Base-by-base conservation (phyloP, 37 sponge, comb jelly and placozoan species). In the Halisarca cf. caerulea region DNA sequence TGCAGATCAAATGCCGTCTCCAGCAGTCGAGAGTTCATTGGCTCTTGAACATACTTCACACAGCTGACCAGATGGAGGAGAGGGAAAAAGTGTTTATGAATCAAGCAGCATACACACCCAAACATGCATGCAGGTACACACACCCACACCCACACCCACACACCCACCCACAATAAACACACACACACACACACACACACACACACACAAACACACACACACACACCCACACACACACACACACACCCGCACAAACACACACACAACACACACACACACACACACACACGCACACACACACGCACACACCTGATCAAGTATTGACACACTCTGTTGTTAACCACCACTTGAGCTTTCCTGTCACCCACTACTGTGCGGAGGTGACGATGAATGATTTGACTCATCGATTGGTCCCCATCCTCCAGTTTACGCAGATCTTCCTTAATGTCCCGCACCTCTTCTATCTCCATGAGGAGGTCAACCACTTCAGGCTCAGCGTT, bases 401-500 rank as follows among this genome's bases (percentile, higher is more conserved):
- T 74, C 24, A 74, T 33, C 43, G 41, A 8, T 44, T 74, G 38
- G 41, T 74, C 45, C 1, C 24, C 77, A 1, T n/a, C 77, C 43
- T 35, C 41, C 77, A 43, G 14, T 2, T 40, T 37, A 4, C 45
- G 77, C 20, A 74, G 23, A n/a, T 74, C 44, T 20, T 93, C 83
- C 21, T 64, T 80, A 20, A 96, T 55, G 18, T 82, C 25, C 0
- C 88, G 82, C 11, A 89, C 39, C 32, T 86, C 62, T 88, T 98
- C 99, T 6, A 98, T 88, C 87, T 98, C 99, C 96, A 98, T 94
- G 41, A 98, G 90, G 34, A 98, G 86, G 88, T 98, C 99, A 88
- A 94, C 94, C 5, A 43, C 93, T 80, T 96, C 99, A n/a, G 93
- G 68, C 83, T 96, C 96, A 0, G 99, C 93, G 62, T 92, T 94